Evolutionary conservation across 2,797 vertebrate genomes (phyloP).

Genomic region (Epinephelus awoara): DNA sequence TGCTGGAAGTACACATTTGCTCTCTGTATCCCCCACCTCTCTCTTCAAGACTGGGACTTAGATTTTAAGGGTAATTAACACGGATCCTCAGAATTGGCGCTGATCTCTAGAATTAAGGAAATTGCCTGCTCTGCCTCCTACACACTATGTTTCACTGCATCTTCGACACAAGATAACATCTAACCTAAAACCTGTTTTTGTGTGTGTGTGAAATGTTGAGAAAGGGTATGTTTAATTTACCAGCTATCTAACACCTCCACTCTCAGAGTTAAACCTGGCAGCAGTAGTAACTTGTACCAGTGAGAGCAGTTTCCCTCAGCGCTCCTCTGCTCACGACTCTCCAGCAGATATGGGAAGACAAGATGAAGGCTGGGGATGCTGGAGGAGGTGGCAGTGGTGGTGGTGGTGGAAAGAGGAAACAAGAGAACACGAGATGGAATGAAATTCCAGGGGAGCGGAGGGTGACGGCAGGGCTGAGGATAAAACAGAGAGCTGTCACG

Average conservation of each 20-base stretch:
- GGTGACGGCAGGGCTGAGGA: conserved; percentile 64
- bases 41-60: neutral
- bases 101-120: conserved; percentile 50
- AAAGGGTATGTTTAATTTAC: conserved; percentile 20
- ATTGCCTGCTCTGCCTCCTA: conserved; percentile 42
- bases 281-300: conserved; percentile 2
- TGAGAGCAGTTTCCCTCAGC: conserved; percentile 23
- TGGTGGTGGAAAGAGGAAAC: conserved; percentile 44
- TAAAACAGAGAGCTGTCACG: conserved; percentile 79
- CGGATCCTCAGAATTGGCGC: conserved; percentile 24
- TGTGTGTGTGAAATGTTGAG: conserved; percentile 13
- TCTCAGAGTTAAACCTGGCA: conserved; percentile 35
- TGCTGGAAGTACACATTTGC: conserved; percentile 19
- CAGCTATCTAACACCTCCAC: conserved; percentile 36
- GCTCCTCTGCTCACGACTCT: conserved; percentile 32
- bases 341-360: conserved; percentile 37
- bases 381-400: conserved; percentile 20
- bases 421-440: conserved; percentile 54
- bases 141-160: conserved; percentile 15
- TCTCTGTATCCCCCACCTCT: neutral
- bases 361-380: conserved; percentile 41
- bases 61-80: conserved; percentile 40
- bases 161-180: conserved; percentile 26
- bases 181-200: conserved; percentile 3
- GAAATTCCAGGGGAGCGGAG: conserved; percentile 71